Base-by-base conservation (phyloP, 1,140 invertebrate genomes). In the Oryctes rhinoceros region DNA sequence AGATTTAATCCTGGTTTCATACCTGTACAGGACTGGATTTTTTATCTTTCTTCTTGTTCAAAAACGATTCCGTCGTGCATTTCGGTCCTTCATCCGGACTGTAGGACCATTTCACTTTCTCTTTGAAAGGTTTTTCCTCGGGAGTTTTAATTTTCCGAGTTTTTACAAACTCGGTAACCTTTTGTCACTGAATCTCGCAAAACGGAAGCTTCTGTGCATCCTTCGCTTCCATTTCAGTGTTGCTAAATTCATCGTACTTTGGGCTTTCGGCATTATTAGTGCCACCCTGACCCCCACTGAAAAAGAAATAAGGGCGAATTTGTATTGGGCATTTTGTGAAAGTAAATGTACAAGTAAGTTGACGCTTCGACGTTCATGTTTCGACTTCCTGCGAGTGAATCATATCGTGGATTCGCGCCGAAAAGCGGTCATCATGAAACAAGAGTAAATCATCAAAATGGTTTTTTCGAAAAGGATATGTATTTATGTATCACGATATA, bases 161-260 rank as follows among this genome's bases (percentile, higher is more conserved):
- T 87, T 85, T 87, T 49, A 86, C 84, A 86, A 87, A 87, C 87
- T 87, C 87, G 88, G 87, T 89, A 87, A 89, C 89, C 87, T 90
- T 90, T 89, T 89, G 90, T 93, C 91, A 93, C 91, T 93, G 92
- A 88, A 93, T 92, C 87, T 91, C 91, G 88, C 92, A 93, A 87
- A 93, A 93, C 53, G 90, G 90, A 84, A 92, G 84, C 86, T 93
- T 93, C 81, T 89, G 89, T 80, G 87, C 88, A 74, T 90, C 90
- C 85, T 90, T 90, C 67, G 88, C 86, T 84, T 90, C 90, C 20
- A 83, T 84, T 82, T 90, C 90, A 76, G 87, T 86, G 83, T 90
- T 90, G 84, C 87, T 90, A 71, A 87, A 81, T 82, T 92, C 91
- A 84, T 92, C 92, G 67, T 89, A 89, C 86, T 90, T 90, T 10